Conservation (phyloP, 2,113 vertebrate genomes). For the Sylvicapra grimmia region DNA sequence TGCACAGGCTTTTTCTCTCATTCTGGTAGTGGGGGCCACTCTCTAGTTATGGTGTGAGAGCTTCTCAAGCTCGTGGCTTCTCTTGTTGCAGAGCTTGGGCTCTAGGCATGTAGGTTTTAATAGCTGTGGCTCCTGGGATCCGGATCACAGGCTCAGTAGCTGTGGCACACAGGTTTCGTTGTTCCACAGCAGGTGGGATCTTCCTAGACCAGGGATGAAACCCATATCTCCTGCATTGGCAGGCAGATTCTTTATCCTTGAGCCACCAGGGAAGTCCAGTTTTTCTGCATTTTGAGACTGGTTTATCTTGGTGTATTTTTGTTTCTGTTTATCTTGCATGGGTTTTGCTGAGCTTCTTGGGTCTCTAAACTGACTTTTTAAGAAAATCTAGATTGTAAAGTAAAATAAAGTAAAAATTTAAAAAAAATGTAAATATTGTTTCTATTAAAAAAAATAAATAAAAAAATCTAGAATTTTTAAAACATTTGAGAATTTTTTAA, state of each 20-base stretch:
- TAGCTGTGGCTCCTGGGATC: background rate
- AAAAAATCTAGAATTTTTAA: background rate
- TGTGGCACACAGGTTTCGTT: background rate
- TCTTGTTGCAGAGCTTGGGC: background rate
- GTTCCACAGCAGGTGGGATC: background rate
- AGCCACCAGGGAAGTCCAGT: background rate
- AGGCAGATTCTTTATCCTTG: background rate
- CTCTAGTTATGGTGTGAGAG: background rate
- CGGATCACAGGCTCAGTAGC: background rate
- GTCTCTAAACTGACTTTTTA: background rate
- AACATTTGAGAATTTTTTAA: background rate
- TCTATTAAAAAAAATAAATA: too few species aligned
- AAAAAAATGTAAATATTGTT: too few species aligned
- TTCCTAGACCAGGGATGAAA: background rate
- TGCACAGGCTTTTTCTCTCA: background rate
- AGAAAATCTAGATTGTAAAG: background rate
- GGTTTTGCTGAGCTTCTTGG: background rate
- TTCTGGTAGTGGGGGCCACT: background rate
- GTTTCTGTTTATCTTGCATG: background rate
- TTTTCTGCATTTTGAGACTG: background rate
- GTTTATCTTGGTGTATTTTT: background rate
- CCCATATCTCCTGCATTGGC: background rate
- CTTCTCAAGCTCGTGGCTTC: background rate
- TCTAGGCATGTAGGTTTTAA: background rate
- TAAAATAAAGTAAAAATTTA: too few species aligned